Evolutionary conservation across 2,113 vertebrate genomes (phyloP), one percentile per base, ranked within the genome.

Genomic region (Thalassarche chlororhynchos): DNA sequence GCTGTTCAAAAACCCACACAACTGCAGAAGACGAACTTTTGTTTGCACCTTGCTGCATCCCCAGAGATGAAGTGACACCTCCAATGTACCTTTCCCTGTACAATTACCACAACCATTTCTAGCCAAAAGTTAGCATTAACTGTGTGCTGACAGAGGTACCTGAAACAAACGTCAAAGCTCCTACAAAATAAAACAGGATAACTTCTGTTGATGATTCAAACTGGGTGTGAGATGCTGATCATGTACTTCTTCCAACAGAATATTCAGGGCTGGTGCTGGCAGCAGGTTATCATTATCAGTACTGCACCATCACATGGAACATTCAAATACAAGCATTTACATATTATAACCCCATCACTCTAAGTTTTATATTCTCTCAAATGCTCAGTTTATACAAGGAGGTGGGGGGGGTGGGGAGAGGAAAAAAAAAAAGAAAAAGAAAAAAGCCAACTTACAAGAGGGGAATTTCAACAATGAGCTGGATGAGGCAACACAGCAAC

Each of bases 391-490:
- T 55, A 76, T 7, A 44, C 6, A 31, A 60, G 10, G 34, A 38
- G 17, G 36, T 11, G 31, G 17, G 2, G 32, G 26, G 26, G n/a
- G n/a, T n/a, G n/a, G n/a, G n/a, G n/a, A n/a, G n/a, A n/a, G n/a
- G n/a, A n/a, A n/a, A n/a, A 7, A 29, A 42, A 34, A 38, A 17
- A 47, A 57, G 34, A 14, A 42, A 66, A 34, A 34, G 2, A 13
- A 62, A 57, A 60, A 83, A 61, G 10, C 6, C 16, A 78, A 99
- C 99, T 99, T 98, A 99, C 99, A 99, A 96, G 75, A 99, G 99
- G 15, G 99, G 99, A 84, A 99, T 98, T 97, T 99, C 99, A 71
- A 99, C 99, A 78, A 99, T 99, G 91, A 99, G 98, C 97, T 99
- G 99, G 84, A 99, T 98, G 72, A 99, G 98, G 97, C 99, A 99